Base-by-base conservation (phyloP, 2,113 vertebrate species). In the Menidia beryllina region DNA sequence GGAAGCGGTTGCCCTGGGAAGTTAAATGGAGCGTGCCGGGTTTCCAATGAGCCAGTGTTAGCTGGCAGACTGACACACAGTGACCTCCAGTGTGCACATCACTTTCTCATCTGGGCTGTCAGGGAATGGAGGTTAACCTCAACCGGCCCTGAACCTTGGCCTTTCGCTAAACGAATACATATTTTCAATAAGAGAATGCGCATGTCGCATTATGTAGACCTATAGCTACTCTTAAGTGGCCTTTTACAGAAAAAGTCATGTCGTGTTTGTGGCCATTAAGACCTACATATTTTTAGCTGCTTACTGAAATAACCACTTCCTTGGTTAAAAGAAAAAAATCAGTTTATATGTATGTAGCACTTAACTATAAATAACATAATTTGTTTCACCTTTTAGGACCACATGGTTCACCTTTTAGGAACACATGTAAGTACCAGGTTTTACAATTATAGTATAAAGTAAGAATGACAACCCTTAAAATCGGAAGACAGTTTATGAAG, bases 11-110 rank as follows among this genome's bases (percentile, higher is more conserved):
- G 80, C 72, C 58, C 72, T 81, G 74, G 72, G 75, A 86, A 83
- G 87, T 90, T 87, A 90, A 93, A 90, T 85, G 85, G 75, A 89
- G 87, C 81, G 51, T 90, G 85, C 79, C 49, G 21, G 45, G 36
- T 63, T 85, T 73, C 79, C 83, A 87, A 82, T 86, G 87, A 90
- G 78, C 67, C 83, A 50, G 72, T 75, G 81, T 90, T 88, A 87
- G 89, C 79, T 70, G 77, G 60, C 69, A 36, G 75, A 81, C 51
- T 86, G 86, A 86, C 85, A 85, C 70, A 34, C 58, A 30, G 49
- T 81, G 81, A 90, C 84, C 81, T 83, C 80, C 76, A 68, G 61
- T 41, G 68, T 67, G 81, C 61, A 26, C 82, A 85, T 88, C 86
- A 83, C 87, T 88, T 85, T 87, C 84, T 87, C 79, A 86, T 90